Evolutionary conservation across 2,797 vertebrate species (phyloP).

Genomic region (Glossophaga mutica): DNA sequence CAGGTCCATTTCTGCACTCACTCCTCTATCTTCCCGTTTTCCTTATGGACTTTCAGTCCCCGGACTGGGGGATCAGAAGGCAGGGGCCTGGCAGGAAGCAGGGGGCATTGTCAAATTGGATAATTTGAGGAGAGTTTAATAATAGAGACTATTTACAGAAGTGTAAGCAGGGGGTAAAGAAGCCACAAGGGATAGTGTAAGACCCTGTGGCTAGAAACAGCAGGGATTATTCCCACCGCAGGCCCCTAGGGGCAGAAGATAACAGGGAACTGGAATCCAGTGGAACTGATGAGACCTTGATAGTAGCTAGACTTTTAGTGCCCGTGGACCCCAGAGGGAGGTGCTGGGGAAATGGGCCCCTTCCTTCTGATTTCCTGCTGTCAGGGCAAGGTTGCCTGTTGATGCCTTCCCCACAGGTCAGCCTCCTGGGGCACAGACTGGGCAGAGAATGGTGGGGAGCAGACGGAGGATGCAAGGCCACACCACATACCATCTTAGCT

Average conservation of each 20-base stretch:
- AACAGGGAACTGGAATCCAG: background rate
- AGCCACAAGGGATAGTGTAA: background rate
- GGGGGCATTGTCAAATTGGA: background rate
- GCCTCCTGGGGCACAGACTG: background rate
- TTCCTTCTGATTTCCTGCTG: background rate
- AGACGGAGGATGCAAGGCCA: accelerated
- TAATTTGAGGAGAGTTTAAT: background rate
- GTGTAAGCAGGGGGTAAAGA: background rate
- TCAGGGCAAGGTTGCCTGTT: no score
- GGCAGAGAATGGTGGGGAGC: background rate
- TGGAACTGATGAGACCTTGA: background rate
- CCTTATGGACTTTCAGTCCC: background rate
- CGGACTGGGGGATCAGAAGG: background rate
- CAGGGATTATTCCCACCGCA: background rate
- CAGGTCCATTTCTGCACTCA: background rate
- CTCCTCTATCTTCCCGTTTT: background rate
- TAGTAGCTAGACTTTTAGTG: background rate
- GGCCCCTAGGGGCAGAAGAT: background rate
- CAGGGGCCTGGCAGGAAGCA: background rate
- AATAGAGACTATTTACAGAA: background rate
- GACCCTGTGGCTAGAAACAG: background rate
- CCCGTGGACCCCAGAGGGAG: background rate
- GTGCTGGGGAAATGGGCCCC: background rate
- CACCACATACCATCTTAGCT: accelerated
- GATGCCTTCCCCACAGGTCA: background rate